Conservation (phyloP, 1,140 invertebrate genomes). For the Macrotrachela quadricornifera region DNA sequence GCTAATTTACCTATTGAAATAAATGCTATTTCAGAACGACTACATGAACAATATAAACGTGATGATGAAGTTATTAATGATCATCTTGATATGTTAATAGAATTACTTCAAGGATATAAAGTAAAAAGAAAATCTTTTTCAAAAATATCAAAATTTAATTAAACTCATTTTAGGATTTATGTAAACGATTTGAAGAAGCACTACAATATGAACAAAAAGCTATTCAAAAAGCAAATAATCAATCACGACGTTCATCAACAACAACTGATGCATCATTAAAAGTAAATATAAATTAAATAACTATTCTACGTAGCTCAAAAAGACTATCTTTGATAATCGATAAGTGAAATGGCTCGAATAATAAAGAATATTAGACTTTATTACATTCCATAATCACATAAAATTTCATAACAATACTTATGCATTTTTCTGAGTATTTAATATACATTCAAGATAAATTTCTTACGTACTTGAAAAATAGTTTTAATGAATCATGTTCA, state of each 20-base stretch:
- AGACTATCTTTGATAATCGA: too few relatives aligned
- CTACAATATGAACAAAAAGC: slow-evolving; percentile 44
- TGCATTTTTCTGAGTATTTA: too few relatives aligned
- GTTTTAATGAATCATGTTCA: too few relatives aligned
- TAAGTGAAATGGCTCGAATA: too few relatives aligned
- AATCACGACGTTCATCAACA: slow-evolving; percentile 9
- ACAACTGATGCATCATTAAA: too few relatives aligned
- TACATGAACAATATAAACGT: slow-evolving; percentile 30
- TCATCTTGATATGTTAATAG: slow-evolving; percentile 39
- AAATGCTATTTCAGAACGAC: slow-evolving; percentile 20
- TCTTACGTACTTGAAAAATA: too few relatives aligned
- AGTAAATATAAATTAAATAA: too few relatives aligned
- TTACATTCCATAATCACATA: too few relatives aligned
- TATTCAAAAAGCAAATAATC: slow-evolving; percentile 44
- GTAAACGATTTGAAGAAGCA: slow-evolving; percentile 46
- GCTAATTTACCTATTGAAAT: slow-evolving; percentile 38
- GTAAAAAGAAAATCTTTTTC: slow-evolving; percentile 17
- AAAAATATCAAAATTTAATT: neutral
- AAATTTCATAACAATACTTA: too few relatives aligned
- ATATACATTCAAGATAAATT: too few relatives aligned
- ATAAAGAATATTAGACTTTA: too few relatives aligned
- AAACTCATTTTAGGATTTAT: slow-evolving; percentile 33
- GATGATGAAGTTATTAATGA: slow-evolving; percentile 42
- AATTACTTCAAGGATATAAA: slow-evolving; percentile 40
- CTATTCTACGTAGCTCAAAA: too few relatives aligned